These are phyloP conservation scores for Chelonus insularis DNA, from an alignment of 1,140 invertebrate species.

Conservation along the genomic window DNA sequence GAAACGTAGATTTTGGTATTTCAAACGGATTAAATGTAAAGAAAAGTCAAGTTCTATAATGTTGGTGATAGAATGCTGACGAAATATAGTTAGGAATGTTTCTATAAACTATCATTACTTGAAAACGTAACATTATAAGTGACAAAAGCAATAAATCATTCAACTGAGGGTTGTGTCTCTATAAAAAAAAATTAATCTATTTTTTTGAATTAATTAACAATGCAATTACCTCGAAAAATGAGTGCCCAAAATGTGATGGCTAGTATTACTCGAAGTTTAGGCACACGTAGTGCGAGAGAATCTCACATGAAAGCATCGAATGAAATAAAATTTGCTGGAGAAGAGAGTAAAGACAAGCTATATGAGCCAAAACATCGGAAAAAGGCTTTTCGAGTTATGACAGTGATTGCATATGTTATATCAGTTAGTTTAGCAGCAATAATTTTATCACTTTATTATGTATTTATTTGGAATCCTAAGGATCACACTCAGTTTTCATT, in stretches of 20 bases:
- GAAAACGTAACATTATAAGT: too few relatives aligned
- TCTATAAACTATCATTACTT: too few relatives aligned
- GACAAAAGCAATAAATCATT: too few relatives aligned
- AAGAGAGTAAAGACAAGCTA: slow-evolving; percentile 77
- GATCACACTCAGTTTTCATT: slow-evolving; percentile 33
- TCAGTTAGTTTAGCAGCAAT: slow-evolving; percentile 94
- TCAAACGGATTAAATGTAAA: too few relatives aligned
- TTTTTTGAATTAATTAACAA: too few relatives aligned
- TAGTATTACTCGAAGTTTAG: slow-evolving; percentile 50
- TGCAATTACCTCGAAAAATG: slow-evolving; percentile 54
- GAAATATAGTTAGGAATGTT: too few relatives aligned
- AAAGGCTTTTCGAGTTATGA: slow-evolving; percentile 88
- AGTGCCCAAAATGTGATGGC: slow-evolving; percentile 57
- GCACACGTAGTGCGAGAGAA: slow-evolving; percentile 46
- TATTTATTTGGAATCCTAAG: slow-evolving; percentile 91
- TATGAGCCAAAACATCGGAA: slow-evolving; percentile 84
- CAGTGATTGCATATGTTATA: slow-evolving; percentile 92
- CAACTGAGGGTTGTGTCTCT: too few relatives aligned
- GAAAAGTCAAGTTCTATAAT: too few relatives aligned
- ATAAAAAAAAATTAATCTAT: too few relatives aligned
- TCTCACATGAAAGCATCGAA: slow-evolving; percentile 59
- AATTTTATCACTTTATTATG: slow-evolving; percentile 92
- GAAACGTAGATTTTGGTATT: too few relatives aligned
- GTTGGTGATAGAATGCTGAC: too few relatives aligned
- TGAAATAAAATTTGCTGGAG: slow-evolving; percentile 71